Evolutionary conservation across 2,797 vertebrate species (phyloP), one percentile per base, ranked within the genome.

Genomic region (Sebastes kiyomatsui): DNA sequence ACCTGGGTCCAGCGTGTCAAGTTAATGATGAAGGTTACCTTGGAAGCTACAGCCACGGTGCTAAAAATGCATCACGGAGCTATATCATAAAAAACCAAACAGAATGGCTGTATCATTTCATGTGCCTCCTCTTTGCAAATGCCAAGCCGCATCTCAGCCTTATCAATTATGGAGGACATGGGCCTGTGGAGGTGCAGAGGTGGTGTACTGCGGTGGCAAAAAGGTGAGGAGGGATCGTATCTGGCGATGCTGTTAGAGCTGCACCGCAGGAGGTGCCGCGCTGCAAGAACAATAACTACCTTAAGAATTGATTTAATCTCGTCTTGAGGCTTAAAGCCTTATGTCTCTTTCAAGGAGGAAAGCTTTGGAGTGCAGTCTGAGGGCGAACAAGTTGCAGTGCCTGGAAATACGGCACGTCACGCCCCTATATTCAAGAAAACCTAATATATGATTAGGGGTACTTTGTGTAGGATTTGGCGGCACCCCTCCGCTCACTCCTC

Each of bases 121-220:
- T 81, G 85, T 42, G 81, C 88, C 82, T 87, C 84, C 75, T 89
- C 78, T 91, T 92, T 88, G 87, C 79, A 92, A 94, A 95, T 94
- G 91, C 90, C 90, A 93, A 81, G 85, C 86, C 18, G 70, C 86
- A 90, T 93, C 88, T 90, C 79, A 66, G 87, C 65, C 86, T 93
- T 87, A 94, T 95, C 88, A 92, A 94, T 94, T 91, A 93, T 95
- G 89, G 83, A 94, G 74, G 79, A 90, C 87, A 77, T 64, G 85
- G 82, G 89, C 83, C 88, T 62, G 84, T 85, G 87, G 88, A 88
- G 79, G 77, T 87, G 82, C 62, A 75, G 78, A 67, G 77, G 82
- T 72, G 80, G 72, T 64, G 76, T 68, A 77, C 74, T 68, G 87
- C 55, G 8, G 66, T 67, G 83, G 89, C 77, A 88, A 86, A 88